phyloP scores from a whole-genome alignment of 1,140 invertebrate genomes.

The Drosophila sulfurigaster region DNA sequence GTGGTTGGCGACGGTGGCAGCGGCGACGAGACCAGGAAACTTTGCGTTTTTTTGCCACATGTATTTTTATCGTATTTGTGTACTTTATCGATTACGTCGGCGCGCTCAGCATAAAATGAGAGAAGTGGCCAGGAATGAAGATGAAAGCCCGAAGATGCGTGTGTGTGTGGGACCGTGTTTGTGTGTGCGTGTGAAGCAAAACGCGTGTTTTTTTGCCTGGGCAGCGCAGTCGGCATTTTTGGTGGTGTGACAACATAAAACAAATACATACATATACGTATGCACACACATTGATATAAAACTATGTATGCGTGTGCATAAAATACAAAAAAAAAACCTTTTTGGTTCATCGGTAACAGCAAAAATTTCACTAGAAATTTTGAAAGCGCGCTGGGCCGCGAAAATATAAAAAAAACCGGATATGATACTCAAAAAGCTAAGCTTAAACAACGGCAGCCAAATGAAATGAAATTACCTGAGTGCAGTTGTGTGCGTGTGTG shows the following conservation, averaged over 20 bases:
- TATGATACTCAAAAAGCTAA: conserved; percentile 72
- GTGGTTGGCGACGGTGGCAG: background rate
- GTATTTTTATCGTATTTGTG: conserved; percentile 61
- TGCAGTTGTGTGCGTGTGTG: conserved; percentile 26
- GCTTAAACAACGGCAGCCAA: conserved; percentile 21
- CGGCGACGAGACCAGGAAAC: conserved; percentile 29
- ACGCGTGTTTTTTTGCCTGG: conserved; percentile 61
- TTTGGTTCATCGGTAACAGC: conserved; percentile 29
- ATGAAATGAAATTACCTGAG: conserved; percentile 64
- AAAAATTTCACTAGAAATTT: conserved; percentile 79
- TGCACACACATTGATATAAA: conserved; percentile 3
- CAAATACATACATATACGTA: conserved; percentile 23
- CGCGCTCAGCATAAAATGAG: conserved; percentile 55
- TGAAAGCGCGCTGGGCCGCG: conserved; percentile 70
- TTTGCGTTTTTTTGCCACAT: conserved; percentile 48
- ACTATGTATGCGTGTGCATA: conserved; percentile 34
- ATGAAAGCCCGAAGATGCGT: conserved; percentile 41
- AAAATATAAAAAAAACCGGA: conserved; percentile 82
- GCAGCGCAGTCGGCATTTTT: conserved; percentile 20
- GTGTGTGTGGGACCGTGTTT: conserved; percentile 26
- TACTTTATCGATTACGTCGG: conserved; percentile 76
- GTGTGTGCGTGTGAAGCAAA: conserved; percentile 45
- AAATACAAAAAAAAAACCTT: conserved; percentile 13
- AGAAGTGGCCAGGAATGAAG: conserved; percentile 32
- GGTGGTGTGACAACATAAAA: conserved; percentile 40